A percentile compares a stretch with the other conserved stretches of the same genome.
phyloP scores from a whole-genome alignment of 1,140 invertebrate genomes.

The Lucilia sericata region DNA sequence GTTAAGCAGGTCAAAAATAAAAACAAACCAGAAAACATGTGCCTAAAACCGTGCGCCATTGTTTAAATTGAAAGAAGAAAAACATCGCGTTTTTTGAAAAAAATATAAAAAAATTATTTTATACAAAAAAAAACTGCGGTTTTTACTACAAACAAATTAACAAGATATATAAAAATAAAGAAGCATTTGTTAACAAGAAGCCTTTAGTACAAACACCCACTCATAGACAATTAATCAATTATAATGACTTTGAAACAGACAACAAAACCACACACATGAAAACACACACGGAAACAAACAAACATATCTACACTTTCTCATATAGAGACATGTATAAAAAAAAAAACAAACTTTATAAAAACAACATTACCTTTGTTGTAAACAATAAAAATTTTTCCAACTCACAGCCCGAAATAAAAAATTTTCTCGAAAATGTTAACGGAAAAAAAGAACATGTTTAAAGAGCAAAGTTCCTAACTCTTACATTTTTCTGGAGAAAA shows the following conservation, averaged over 20 bases:
- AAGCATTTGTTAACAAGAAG: conserved; percentile 17
- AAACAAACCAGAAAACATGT: not conserved
- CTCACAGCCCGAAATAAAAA: not conserved
- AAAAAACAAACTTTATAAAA: not conserved
- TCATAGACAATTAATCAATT: conserved; percentile 39
- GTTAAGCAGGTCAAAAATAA: not conserved
- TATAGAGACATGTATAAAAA: not conserved
- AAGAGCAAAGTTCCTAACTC: not conserved
- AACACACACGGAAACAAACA: not conserved
- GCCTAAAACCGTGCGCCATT: not conserved
- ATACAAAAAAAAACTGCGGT: not conserved
- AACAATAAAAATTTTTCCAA: not conserved
- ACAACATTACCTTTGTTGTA: too few species aligned
- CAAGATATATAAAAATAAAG: not conserved
- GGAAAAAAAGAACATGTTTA: not conserved
- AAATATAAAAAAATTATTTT: not conserved
- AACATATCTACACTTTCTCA: not conserved
- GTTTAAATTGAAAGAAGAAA: not conserved
- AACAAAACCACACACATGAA: not conserved
- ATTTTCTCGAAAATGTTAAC: not conserved
- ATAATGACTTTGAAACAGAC: conserved; percentile 24
- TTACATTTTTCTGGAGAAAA: not conserved
- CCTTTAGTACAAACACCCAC: conserved; percentile 18
- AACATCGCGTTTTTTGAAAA: not conserved
- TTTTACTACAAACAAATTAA: not conserved